Evolutionary conservation across 2,797 vertebrate species (phyloP).

Genomic region (Miichthys miiuy): DNA sequence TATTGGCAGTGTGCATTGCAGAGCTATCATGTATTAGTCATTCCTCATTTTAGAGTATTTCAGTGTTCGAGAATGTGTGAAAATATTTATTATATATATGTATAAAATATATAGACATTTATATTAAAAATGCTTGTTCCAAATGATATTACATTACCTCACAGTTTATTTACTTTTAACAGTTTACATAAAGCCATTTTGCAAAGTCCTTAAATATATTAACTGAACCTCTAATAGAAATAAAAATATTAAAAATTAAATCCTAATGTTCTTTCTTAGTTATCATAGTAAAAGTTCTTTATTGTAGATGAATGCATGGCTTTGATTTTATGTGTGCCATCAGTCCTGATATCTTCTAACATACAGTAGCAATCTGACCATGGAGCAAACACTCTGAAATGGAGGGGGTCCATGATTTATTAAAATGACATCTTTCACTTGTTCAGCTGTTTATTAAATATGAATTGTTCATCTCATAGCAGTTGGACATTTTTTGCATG

Average conservation of each 20-base stretch:
- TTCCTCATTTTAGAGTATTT: constrained; percentile 2
- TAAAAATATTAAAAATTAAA: not conserved
- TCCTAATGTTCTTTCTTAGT: not conserved
- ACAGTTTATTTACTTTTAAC: constrained; percentile 4
- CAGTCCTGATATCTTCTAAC: not conserved
- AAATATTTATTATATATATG: not conserved
- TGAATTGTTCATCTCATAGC: constrained; percentile 79
- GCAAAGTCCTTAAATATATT: not conserved
- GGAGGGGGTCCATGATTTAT: constrained; percentile 74
- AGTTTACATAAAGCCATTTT: not conserved
- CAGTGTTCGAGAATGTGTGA: not conserved
- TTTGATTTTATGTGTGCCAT: not conserved
- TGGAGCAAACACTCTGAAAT: constrained; percentile 12
- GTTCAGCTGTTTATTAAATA: constrained; percentile 80
- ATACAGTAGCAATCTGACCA: constrained; percentile 42
- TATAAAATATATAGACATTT: too few relatives aligned
- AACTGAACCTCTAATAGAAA: constrained; percentile 1
- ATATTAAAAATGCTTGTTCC: not conserved
- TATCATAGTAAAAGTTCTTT: not conserved
- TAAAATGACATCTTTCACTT: constrained; percentile 74
- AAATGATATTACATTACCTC: not conserved
- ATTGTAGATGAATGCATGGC: not conserved
- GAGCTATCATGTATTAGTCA: not conserved
- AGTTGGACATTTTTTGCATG: constrained; percentile 83
- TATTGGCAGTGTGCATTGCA: constrained; percentile 8